Evolutionary conservation across 2,888 invertebrate species (phyloP), one percentile per base, ranked within the genome.

Genomic region (Luffia ferchaultella): DNA sequence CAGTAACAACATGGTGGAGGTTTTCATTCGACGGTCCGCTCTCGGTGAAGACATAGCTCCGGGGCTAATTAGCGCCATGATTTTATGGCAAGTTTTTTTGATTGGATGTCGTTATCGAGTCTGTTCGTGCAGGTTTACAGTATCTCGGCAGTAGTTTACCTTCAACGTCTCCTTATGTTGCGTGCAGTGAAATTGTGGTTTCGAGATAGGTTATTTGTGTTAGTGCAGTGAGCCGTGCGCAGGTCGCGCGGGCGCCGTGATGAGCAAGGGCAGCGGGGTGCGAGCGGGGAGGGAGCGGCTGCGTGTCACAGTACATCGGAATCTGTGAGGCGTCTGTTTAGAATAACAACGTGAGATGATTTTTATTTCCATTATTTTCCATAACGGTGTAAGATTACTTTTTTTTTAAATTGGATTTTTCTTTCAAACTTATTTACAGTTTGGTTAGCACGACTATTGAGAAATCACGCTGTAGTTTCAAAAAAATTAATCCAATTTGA

Each of bases 1-100:
- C 83, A 79, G 80, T 83, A 80, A 79, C 83, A 80, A 82, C 83
- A 79, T 83, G 80, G 76, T 78, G 72, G 76, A 77, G 79, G 74
- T 79, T 82, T 79, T 82, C 83, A 83, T 82, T 83, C 83, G 77
- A 67, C 77, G 77, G 69, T 68, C 73, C 71, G 82, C 82, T 76
- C 76, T 73, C 82, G 82, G 67, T 60, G 78, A 71, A 73, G 77
- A 70, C 82, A 80, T 79, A 82, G 79, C 82, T 83, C 82, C 79
- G 79, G 18, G 16, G 19, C 15, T 20, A 30, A 30, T 30, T 30
- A 30, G 5, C 12, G 30, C 5, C 30, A 12, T 30, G 20, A n/a
- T 44, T 49, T 45, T 18, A n/a, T 43, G 42, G 30, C 17, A 12
- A 5, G 16, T 18, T 19, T 20, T 45, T 19, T 19, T 50, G 19